Base-by-base conservation (phyloP, 2,113 vertebrate genomes). In the Neolamprologus ventralis region DNA sequence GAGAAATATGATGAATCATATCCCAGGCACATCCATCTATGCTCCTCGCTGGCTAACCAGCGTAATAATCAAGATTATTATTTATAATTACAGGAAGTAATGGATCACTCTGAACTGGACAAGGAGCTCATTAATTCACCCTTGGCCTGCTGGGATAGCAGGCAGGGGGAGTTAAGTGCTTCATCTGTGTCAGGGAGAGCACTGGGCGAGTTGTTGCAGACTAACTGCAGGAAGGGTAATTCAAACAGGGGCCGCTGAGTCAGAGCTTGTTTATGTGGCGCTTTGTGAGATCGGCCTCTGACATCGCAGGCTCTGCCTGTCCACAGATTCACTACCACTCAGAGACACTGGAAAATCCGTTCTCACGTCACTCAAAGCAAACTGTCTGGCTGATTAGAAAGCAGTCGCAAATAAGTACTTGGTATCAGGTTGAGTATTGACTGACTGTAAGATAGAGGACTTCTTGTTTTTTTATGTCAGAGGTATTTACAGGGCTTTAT, bases 61-160 rank as follows among this genome's bases (percentile, higher is more conserved):
- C 97, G 96, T 99, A 98, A 99, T 99, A 98, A 98, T 99, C 98
- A 97, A 97, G 98, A 98, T 99, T 99, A 99, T 99, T 99, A 99
- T 99, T 99, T 99, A 98, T 99, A 99, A 99, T 99, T 99, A 99
- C 97, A 98, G 99, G 98, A 99, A 99, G 98, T 98, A 98, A 99
- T 99, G 98, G 97, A 99, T 99, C 98, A 99, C 98, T 97, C 97
- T 92, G 97, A 96, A 95, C 96, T 97, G 97, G 97, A 98, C 97
- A 96, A 92, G 97, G 97, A 96, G 96, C 97, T 98, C 98, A 97
- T 99, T 99, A 99, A 99, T 99, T 98, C 98, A 97, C 96, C 97
- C 96, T 93, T 21, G 95, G 90, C 98, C 97, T 97, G 97, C 96
- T 96, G 97, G 96, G 98, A 97, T 94, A 96, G 97, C 93, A 96